Evolutionary conservation across 2,888 invertebrate genomes (phyloP), one percentile per base, ranked within the genome.

Genomic region (Pemphredon lugubris): DNA sequence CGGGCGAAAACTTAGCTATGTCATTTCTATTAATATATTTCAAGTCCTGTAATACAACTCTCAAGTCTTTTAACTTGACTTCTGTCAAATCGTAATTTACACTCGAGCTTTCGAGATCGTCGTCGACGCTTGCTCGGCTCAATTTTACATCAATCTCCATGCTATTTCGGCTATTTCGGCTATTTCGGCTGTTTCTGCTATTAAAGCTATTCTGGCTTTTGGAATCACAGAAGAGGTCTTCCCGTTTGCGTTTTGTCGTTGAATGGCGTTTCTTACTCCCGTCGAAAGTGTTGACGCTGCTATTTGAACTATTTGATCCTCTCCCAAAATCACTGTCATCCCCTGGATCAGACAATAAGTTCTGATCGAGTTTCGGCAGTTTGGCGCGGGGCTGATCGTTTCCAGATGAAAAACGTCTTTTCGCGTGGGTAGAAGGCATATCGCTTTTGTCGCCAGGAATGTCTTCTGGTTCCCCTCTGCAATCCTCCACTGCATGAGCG

Each of bases 1-100:
- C 42, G 0, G 7, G 6, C n/a, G 34, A 2, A 4, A 32, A 7
- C 3, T 42, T 45, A 16, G 54, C 20, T 34, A 44, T 68, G 2
- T 61, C 55, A n/a, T 45, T 53, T 5, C 57, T 54, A 23, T 59
- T 48, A 2, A 70, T 61, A 11, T 75, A 64, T 11, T 71, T 73
- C 7, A 88, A 83, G 50, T 89, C 87, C n/a, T 86, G 73, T 4
- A 89, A 59, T 16, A 81, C 32, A 13, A 89, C 74, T 3, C 83
- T 83, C n/a, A 86, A 58, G 32, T 88, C 86, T 58, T 88, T 88
- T 1, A 86, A 48, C 39, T 48, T 51, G 11, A 63, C 18, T 2
- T 64, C 44, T 7, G 14, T 20, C 14, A 59, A 53, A 47, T 70
- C 45, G 14, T 40, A 47, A 4, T 44, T 45, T 11, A 16, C n/a